Evolutionary conservation across 2,113 vertebrate genomes (phyloP), one percentile per base, ranked within the genome.

Genomic region (Promerops cafer): DNA sequence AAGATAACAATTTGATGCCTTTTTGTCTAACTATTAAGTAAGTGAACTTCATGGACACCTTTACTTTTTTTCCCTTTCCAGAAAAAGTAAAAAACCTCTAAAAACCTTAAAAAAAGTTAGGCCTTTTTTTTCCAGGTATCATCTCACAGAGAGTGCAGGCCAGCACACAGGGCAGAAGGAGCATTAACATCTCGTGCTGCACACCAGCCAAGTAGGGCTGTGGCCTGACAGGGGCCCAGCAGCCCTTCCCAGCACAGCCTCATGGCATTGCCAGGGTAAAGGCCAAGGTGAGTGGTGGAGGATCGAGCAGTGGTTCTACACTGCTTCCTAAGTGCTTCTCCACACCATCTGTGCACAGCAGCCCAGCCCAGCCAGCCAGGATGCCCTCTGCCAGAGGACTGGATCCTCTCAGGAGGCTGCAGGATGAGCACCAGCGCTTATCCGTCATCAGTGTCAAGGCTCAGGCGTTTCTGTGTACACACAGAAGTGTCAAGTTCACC

Each of bases 201-300:
- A 9, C 11, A n/a, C 10, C 42, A 64, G 42, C 22, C 70, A 72
- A 63, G 42, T 0, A 31, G 31, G 56, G 78, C 45, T 89, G 86
- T 18, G 44, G 50, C 52, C 21, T 92, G 57, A 77, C 57, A 80
- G 65, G 44, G 20, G 13, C 49, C 37, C 87, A 79, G 63, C n/a
- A 33, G 50, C 27, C 53, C 42, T 89, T 68, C 69, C 30, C 42
- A 10, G 15, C 7, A 2, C 60, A 35, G 60, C 33, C 80, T 23
- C 33, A 16, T 0, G 0, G 30, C 60, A 64, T 2, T 2, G 1
- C 42, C 20, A 31, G 35, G 24, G 42, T 28, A 83, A 81, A 70
- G 24, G 45, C 2, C 7, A 2, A 44, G 59, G 16, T 30, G 50
- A 42, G 17, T 1, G 0, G 1, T 21, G 40, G 15, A 82, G 37